These are phyloP conservation scores for Sebastes flavidus DNA, from an alignment of 2,797 vertebrate genomes.

Conservation along the genomic window DNA sequence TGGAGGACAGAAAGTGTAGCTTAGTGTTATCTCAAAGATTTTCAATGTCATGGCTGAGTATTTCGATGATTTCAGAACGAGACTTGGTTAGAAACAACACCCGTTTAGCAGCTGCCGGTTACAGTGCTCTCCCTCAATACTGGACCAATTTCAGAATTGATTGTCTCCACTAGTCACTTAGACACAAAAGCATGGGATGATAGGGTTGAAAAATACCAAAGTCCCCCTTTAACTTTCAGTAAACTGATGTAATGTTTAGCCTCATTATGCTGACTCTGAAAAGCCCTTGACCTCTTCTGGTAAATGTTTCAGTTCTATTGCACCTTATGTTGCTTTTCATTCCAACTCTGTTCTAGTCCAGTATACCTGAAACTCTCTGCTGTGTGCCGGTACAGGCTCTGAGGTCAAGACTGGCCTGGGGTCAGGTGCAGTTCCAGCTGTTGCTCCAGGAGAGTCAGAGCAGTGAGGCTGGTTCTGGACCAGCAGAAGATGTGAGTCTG, in stretches of 20 bases:
- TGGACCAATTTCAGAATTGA: too few relatives aligned
- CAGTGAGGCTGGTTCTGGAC: neutral
- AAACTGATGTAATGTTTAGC: neutral
- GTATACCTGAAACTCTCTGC: neutral
- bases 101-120: too few relatives aligned
- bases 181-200: too few relatives aligned
- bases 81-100: too few relatives aligned
- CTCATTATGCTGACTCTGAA: neutral
- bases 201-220: too few relatives aligned
- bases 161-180: too few relatives aligned
- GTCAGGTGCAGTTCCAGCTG: conserved; percentile 84
- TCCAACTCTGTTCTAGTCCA: neutral
- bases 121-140: too few relatives aligned
- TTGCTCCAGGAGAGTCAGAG: conserved; percentile 34
- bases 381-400: conserved; percentile 78
- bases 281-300: neutral
- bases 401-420: conserved; percentile 74
- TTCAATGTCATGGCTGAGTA: too few relatives aligned
- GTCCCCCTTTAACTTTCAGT: neutral
- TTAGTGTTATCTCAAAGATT: too few relatives aligned
- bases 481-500: conserved; percentile 61
- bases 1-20: too few relatives aligned
- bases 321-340: neutral
- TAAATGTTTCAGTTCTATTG: neutral
- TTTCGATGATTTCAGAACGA: too few relatives aligned